Evolutionary conservation across 2,888 invertebrate genomes (phyloP).

Genomic region (Cantharis lateralis): DNA sequence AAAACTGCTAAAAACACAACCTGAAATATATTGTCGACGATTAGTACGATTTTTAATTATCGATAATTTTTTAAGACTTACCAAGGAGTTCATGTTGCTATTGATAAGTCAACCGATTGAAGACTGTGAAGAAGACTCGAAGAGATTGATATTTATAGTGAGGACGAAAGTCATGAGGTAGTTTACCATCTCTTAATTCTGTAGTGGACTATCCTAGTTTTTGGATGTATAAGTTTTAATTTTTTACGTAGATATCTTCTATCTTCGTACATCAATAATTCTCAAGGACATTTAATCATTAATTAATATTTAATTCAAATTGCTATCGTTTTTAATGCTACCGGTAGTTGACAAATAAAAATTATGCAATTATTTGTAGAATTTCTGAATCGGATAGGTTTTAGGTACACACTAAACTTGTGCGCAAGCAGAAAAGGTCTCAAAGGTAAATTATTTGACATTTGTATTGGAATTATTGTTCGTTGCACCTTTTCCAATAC

Average conservation of each 20-base stretch:
- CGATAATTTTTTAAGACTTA: constrained; percentile 11
- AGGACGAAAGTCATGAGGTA: constrained; percentile 27
- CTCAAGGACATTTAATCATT: constrained; percentile 20
- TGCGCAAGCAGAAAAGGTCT: not conserved
- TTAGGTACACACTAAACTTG: not conserved
- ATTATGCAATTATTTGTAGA: not conserved
- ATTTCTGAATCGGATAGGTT: not conserved
- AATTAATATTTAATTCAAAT: not conserved
- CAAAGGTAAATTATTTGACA: constrained; percentile 19
- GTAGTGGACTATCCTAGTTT: constrained; percentile 24
- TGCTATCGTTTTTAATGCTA: not conserved
- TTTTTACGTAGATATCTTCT: constrained; percentile 20
- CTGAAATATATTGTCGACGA: constrained; percentile 18
- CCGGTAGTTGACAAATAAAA: not conserved
- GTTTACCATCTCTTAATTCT: constrained; percentile 20
- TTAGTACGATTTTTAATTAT: not conserved
- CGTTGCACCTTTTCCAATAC: not conserved
- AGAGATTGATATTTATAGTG: constrained; percentile 26
- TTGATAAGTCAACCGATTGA: constrained; percentile 15
- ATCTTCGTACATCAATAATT: constrained; percentile 9
- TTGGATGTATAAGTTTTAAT: constrained; percentile 19
- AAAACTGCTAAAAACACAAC: constrained; percentile 35
- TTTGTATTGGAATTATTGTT: constrained; percentile 13
- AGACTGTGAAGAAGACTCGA: constrained; percentile 21
- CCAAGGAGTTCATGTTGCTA: constrained; percentile 25